A percentile compares a stretch with the other conserved stretches of the same genome.
Evolutionary conservation across 2,797 vertebrate species (phyloP).

Genomic region (Rhinichthys osculus): DNA sequence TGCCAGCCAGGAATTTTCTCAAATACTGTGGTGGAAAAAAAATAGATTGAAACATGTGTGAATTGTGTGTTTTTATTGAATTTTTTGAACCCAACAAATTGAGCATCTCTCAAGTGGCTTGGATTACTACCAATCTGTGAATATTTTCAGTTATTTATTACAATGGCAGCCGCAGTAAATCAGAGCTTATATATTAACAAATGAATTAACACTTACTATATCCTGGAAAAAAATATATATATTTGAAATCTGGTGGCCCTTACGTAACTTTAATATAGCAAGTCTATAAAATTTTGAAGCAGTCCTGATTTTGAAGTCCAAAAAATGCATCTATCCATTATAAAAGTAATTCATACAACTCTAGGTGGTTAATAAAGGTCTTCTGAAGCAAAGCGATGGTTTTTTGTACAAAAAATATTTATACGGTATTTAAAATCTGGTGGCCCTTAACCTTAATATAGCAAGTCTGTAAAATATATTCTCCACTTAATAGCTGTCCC

Average conservation of each 20-base stretch:
- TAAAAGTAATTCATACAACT: too few species aligned
- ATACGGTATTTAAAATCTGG: not conserved
- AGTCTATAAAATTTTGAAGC: not conserved
- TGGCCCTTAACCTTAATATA: constrained; percentile 7
- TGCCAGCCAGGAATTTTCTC: not conserved
- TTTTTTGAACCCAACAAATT: not conserved
- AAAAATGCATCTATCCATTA: too few species aligned
- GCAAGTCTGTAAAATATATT: constrained; percentile 2
- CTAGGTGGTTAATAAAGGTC: too few species aligned
- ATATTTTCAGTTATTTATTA: constrained; percentile 12
- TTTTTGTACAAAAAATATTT: too few species aligned
- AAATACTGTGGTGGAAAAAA: not conserved
- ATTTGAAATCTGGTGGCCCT: not conserved
- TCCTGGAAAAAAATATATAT: not conserved
- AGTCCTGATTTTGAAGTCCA: too few species aligned
- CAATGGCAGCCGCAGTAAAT: not conserved
- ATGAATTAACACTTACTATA: not conserved
- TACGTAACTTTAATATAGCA: not conserved
- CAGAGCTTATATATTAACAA: not conserved
- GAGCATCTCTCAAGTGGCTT: not conserved
- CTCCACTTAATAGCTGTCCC: not conserved
- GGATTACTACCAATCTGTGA: constrained; percentile 2
- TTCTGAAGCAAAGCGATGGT: too few species aligned
- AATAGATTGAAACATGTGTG: not conserved
- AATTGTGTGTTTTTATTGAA: not conserved